A percentile compares a stretch with the other conserved stretches of the same genome.
These are phyloP conservation scores for Periophthalmodon schlosseri DNA, from an alignment of 2,113 vertebrate species.

Conservation along the genomic window DNA sequence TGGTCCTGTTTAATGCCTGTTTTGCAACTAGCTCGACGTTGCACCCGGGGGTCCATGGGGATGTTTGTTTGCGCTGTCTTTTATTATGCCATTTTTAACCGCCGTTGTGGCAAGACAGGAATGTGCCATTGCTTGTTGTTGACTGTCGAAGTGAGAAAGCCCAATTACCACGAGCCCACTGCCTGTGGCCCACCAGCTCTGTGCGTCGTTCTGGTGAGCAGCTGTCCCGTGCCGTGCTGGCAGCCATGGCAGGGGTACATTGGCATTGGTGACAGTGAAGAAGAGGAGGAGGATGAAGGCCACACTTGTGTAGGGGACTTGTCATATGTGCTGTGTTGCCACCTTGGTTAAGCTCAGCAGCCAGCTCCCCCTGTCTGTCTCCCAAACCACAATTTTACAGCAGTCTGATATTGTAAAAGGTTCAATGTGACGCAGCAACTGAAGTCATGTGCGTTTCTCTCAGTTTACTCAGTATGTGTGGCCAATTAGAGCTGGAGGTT, in stretches of 20 bases:
- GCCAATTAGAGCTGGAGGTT: conserved; percentile 77
- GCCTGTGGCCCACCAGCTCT: conserved; percentile 36
- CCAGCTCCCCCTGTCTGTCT: conserved; percentile 55
- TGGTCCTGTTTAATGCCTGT: conserved; percentile 62
- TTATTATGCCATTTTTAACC: conserved; percentile 71
- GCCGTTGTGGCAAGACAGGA: conserved; percentile 74
- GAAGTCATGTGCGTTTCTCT: conserved; percentile 43
- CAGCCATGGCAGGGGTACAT: conserved; percentile 54
- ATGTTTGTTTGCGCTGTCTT: conserved; percentile 72
- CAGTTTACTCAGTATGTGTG: conserved; percentile 74
- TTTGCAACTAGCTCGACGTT: conserved; percentile 60
- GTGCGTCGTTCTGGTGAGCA: conserved; percentile 66
- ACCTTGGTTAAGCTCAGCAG: conserved; percentile 52
- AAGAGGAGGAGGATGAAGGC: conserved; percentile 43
- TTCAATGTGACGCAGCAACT: conserved; percentile 35
- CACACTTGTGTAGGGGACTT: conserved; percentile 58
- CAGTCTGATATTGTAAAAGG: conserved; percentile 64
- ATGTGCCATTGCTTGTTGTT: conserved; percentile 74
- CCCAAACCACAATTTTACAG: conserved; percentile 56
- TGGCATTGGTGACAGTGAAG: conserved; percentile 40
- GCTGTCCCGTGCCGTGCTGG: conserved; percentile 62
- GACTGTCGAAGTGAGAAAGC: conserved; percentile 66
- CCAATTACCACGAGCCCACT: conserved; percentile 68
- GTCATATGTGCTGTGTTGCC: conserved; percentile 53
- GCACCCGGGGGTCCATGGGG: conserved; percentile 53